A percentile compares a stretch with the other conserved stretches of the same genome.
Evolutionary conservation across 1,140 invertebrate genomes (phyloP).

Genomic region (Aethina tumida): DNA sequence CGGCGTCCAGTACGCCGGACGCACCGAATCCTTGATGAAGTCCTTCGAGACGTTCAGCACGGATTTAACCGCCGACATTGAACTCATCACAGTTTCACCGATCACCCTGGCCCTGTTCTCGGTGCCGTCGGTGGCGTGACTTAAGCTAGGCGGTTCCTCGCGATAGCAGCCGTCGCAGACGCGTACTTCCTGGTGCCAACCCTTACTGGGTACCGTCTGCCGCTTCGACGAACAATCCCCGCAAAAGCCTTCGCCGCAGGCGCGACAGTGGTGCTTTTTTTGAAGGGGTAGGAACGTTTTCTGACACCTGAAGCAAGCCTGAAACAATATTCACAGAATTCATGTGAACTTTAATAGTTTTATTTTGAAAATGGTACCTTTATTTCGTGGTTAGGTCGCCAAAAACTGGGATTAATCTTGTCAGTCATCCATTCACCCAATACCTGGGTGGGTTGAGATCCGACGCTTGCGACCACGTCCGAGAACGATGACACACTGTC

Average conservation of each 20-base stretch:
- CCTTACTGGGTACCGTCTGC: slow-evolving; percentile 51
- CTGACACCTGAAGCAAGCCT: slow-evolving; percentile 58
- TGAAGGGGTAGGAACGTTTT: slow-evolving; percentile 40
- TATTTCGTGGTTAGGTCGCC: slow-evolving; percentile 71
- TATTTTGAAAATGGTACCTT: slow-evolving; percentile 34
- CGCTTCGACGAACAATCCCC: slow-evolving; percentile 49
- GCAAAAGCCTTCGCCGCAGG: slow-evolving; percentile 66
- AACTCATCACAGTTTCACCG: slow-evolving; percentile 53
- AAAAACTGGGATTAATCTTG: slow-evolving; percentile 69
- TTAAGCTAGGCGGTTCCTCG: slow-evolving; percentile 29
- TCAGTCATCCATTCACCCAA: slow-evolving; percentile 67
- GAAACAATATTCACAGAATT: slow-evolving; percentile 15
- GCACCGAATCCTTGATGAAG: slow-evolving; percentile 67
- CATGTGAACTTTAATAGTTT: neutral
- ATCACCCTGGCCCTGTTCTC: slow-evolving; percentile 51
- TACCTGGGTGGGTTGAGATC: slow-evolving; percentile 58
- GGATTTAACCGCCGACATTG: slow-evolving; percentile 41
- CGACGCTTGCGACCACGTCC: slow-evolving; percentile 57
- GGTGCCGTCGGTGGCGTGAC: slow-evolving; percentile 15
- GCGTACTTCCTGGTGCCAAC: slow-evolving; percentile 52
- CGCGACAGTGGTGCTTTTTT: slow-evolving; percentile 69
- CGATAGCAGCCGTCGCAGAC: slow-evolving; percentile 57
- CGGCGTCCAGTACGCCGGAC: slow-evolving; percentile 72
- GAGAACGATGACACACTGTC: slow-evolving; percentile 64
- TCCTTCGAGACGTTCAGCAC: slow-evolving; percentile 34